Evolutionary conservation across 2,797 vertebrate species (phyloP).

Genomic region (Hemibagrus guttatus): DNA sequence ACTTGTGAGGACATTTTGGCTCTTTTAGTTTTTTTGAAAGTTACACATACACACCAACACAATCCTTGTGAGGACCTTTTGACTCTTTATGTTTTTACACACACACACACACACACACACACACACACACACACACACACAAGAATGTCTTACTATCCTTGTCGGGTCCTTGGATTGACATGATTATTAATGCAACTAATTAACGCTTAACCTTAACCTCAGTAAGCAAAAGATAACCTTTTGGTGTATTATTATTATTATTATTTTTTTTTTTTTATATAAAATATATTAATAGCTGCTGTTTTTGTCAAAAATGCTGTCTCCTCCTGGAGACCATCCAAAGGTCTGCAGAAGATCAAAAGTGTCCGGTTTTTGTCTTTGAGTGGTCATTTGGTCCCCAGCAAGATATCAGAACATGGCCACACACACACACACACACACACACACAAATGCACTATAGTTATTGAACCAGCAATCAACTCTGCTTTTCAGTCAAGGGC

Average conservation of each 20-base stretch:
- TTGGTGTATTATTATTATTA: neutral
- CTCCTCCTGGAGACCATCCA: neutral
- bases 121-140: neutral
- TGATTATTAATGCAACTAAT: neutral
- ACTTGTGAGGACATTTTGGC: neutral
- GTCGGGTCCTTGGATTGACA: neutral
- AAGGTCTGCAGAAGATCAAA: neutral
- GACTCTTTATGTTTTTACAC: neutral
- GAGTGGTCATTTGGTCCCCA: no score
- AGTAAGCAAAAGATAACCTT: neutral
- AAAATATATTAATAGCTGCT: neutral
- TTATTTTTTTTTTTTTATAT: no score
- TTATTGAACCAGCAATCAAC: neutral
- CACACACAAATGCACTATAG: neutral
- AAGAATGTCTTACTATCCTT: neutral
- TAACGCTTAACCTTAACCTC: neutral
- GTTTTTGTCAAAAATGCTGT: neutral
- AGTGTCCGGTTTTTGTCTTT: neutral
- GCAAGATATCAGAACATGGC: neutral
- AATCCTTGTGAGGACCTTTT: neutral
- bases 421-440: neutral
- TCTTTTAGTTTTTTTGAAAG: neutral
- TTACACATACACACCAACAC: no score
- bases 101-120: neutral
- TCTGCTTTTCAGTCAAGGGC: constrained; percentile 13